A percentile compares a stretch with the other conserved stretches of the same genome.
phyloP scores from a whole-genome alignment of 92 coral and sea anemone species.

The Anthopleura xanthogrammica region DNA sequence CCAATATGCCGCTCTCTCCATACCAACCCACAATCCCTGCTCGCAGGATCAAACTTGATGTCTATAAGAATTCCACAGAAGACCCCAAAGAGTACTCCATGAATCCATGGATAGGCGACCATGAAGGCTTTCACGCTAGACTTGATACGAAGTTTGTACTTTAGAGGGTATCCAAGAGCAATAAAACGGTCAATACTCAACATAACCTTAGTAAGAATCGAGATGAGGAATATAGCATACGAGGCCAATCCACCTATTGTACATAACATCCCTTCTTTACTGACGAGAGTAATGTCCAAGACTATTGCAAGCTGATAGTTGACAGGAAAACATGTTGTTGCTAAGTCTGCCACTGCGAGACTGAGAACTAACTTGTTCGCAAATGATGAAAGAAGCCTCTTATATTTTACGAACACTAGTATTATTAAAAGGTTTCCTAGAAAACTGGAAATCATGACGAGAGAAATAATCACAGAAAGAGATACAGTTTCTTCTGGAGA shows the following conservation, averaged over 20 bases:
- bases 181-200: conserved; percentile 51
- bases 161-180: conserved; percentile 47
- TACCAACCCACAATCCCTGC: conserved; percentile 46
- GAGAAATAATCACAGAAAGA: not conserved
- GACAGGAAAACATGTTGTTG: conserved; percentile 23
- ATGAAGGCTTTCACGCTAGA: conserved; percentile 17
- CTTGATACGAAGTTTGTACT: conserved; percentile 27
- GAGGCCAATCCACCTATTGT: conserved; percentile 33
- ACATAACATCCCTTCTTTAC: conserved; percentile 35
- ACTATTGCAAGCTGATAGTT: conserved; percentile 40
- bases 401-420: conserved; percentile 3
- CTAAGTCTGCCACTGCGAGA: conserved; percentile 40
- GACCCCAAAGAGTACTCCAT: conserved; percentile 29
- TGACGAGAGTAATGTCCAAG: conserved; percentile 19
- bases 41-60: conserved; percentile 34
- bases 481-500: conserved; percentile 17
- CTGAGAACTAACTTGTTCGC: conserved; percentile 38
- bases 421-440: conserved; percentile 43
- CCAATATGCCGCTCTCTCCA: conserved; percentile 41
- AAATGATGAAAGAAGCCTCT: conserved; percentile 21
- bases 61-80: conserved; percentile 27
- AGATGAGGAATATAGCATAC: conserved; percentile 44
- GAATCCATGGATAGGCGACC: conserved; percentile 50
- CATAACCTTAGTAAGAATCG: conserved; percentile 41
- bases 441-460: conserved; percentile 24